phyloP scores from a whole-genome alignment of 2,797 vertebrate genomes.

The Euthynnus affinis region DNA sequence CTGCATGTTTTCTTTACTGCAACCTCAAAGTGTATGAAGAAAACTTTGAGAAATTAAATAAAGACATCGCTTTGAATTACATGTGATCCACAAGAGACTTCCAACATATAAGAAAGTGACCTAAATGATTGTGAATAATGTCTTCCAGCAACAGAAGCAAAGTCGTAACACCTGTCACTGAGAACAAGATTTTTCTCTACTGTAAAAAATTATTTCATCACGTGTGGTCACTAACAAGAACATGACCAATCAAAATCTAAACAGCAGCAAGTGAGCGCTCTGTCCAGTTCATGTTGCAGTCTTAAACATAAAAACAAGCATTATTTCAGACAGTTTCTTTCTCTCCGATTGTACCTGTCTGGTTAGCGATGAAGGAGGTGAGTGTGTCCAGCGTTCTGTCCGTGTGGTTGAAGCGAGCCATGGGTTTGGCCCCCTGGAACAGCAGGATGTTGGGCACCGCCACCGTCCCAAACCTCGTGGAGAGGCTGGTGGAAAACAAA shows the following conservation, averaged over 20 bases:
- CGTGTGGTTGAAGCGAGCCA: constrained; percentile 98
- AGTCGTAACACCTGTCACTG: neutral
- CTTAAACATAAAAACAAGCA: neutral
- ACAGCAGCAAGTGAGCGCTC: neutral
- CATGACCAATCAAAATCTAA: neutral
- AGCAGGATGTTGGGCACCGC: constrained; percentile 98
- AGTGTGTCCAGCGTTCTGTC: constrained; percentile 93
- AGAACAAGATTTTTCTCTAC: neutral
- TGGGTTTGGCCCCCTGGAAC: constrained; percentile 98
- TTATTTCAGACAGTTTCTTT: neutral
- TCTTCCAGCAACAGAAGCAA: neutral
- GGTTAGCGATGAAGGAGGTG: constrained; percentile 94
- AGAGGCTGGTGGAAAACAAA: constrained; percentile 87
- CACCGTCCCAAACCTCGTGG: constrained; percentile 97
- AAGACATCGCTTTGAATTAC: no score
- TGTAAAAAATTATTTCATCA: neutral
- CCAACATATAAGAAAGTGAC: no score
- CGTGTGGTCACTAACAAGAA: neutral
- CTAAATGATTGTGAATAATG: no score
- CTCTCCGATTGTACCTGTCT: constrained; percentile 90
- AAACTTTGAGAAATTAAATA: no score
- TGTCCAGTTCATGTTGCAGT: neutral
- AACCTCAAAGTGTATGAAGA: neutral
- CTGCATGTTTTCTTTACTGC: neutral
- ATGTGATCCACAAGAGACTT: no score